Base-by-base conservation (phyloP, 2,888 invertebrate species). In the Spisula subtruncata region DNA sequence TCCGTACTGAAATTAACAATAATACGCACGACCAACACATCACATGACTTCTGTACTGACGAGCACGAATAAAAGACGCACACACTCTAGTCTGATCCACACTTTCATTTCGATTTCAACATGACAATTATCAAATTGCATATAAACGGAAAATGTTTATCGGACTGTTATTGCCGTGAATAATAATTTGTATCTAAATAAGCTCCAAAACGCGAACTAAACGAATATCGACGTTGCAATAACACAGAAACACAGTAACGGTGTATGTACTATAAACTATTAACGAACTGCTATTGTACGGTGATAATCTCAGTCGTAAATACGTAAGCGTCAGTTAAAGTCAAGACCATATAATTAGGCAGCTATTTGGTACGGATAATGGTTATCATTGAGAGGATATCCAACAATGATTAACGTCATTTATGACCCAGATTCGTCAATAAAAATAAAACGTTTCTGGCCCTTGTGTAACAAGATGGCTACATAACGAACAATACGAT, bases 301-400 rank as follows among this genome's bases (percentile, higher is more conserved):
- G n/a, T 60, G 60, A 60, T 0, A n/a, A n/a, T 20, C 18, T 48
- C 2, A n/a, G 60, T 60, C 60, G 12, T n/a, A 60, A 60, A 60
- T 60, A n/a, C 18, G 60, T 60, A n/a, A 60, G 60, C n/a, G 60
- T 60, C 60, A n/a, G 60, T n/a, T n/a, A 4, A 60, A 60, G 60
- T 60, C 60, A 60, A 60, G n/a, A 8, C 1, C 5, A 20, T 60
- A 60, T 8, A 60, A 60, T 60, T 60, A 60, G 6, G n/a, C 20
- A 20, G 18, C 18, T 8, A 60, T n/a, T n/a, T 60, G 60, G n/a
- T 1, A n/a, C 6, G n/a, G 32, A 71, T 0, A 71, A 32, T 29
- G 71, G 14, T n/a, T 29, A 12, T 71, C 71, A 32, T 29, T n/a
- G 32, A 71, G 29, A 16, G 71, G 32, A 8, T 12, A 32, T 71